Evolutionary conservation across 2,888 invertebrate genomes (phyloP), one percentile per base, ranked within the genome.

Genomic region (Cerastis leucographa): DNA sequence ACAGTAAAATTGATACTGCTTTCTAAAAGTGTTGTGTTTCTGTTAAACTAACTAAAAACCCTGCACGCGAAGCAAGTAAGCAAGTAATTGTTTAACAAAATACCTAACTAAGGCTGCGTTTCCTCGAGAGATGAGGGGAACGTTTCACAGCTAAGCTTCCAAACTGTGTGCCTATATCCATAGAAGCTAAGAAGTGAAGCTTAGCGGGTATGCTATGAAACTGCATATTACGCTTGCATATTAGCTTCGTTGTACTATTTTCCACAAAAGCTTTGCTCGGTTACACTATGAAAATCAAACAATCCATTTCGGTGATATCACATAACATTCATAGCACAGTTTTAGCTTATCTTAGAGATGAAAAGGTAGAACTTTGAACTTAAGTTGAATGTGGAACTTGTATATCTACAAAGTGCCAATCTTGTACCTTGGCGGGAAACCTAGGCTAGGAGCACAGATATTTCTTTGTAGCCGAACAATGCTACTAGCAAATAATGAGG

Each of bases 401-500:
- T n/a, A 14, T n/a, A 64, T 7, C 11, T 42, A 14, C 69, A 42
- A 59, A 46, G 19, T 46, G 46, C n/a, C 35, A 65, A 35, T 35
- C 12, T 12, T n/a, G 35, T 66, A 71, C 14, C 9, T 19, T 51
- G 22, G 19, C 40, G 22, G 14, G 14, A 17, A 40, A 22, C 71
- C 54, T 29, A 29, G 14, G n/a, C 11, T 6, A 56, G 46, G 1
- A 51, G 19, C 19, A 59, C 22, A 35, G 44, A 35, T 40, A 25
- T 69, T 68, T 22, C 51, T 61, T 44, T 77, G 49, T 49, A 11
- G 40, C 25, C 46, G 40, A 46, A 77, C 54, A 64, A 54, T 56
- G 17, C 29, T 4, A 42, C 46, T 17, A 65, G 25, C 9, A 71
- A 65, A 79, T 79, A 78, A 80, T 65, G 62, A 64, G 46, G 46